A percentile compares a stretch with the other conserved stretches of the same genome.
phyloP scores from a whole-genome alignment of 2,888 invertebrate genomes.

The Ceriagrion tenellum region DNA sequence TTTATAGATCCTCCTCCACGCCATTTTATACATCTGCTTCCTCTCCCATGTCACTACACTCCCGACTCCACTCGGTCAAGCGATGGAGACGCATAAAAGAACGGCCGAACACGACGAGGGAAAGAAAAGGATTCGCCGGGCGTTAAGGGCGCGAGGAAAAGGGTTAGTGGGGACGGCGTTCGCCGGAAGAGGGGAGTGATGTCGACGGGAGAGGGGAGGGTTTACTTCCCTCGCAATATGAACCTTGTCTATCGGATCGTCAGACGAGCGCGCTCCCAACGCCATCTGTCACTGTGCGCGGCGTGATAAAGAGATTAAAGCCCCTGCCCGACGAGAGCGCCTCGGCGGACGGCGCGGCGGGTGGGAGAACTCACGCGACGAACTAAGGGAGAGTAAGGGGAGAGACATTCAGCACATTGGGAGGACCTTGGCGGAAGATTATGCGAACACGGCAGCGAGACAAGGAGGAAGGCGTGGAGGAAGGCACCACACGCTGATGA shows the following conservation, averaged over 20 bases:
- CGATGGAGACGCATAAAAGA: neutral
- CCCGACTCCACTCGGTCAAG: slow-evolving; percentile 1
- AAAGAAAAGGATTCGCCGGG: neutral
- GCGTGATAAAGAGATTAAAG: slow-evolving; percentile 63
- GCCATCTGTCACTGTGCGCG: slow-evolving; percentile 55
- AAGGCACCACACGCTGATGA: neutral
- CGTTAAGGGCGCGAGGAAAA: neutral
- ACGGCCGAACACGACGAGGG: neutral
- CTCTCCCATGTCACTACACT: neutral
- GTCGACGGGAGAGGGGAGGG: neutral
- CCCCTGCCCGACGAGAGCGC: slow-evolving; percentile 38
- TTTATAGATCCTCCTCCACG: neutral
- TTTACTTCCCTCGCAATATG: neutral
- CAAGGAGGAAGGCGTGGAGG: neutral
- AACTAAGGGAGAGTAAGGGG: neutral
- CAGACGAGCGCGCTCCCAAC: slow-evolving; percentile 36
- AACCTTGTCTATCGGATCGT: slow-evolving; percentile 57
- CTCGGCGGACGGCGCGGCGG: slow-evolving; percentile 25
- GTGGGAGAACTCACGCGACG: slow-evolving; percentile 39
- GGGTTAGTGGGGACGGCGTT: neutral
- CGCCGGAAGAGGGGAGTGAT: neutral
- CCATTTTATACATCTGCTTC: neutral
- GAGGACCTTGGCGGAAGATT: neutral
- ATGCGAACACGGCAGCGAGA: neutral
- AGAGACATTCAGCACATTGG: neutral